Conservation (phyloP, 2,797 vertebrate genomes). For the Coendou prehensilis region DNA sequence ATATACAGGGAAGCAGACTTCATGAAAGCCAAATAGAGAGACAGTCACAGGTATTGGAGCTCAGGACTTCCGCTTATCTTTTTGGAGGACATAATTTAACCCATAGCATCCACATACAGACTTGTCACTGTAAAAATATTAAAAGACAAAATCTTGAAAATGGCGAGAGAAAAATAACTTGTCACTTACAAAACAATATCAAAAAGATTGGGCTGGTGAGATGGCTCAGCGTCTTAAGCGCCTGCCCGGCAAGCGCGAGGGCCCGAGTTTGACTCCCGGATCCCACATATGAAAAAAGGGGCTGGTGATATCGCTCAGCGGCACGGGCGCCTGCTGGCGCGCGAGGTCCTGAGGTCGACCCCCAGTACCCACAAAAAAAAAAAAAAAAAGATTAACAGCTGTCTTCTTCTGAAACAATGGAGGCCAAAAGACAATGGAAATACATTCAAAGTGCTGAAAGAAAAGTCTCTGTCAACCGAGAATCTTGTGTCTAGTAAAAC, state of each 20-base stretch:
- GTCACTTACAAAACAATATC: constrained; percentile 7
- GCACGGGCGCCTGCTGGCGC: no score
- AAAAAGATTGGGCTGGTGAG: no score
- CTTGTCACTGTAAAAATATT: not conserved
- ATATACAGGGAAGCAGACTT: not conserved
- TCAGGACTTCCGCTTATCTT: not conserved
- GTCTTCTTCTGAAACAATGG: constrained; percentile 24
- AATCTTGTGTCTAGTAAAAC: not conserved
- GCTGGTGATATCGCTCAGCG: no score
- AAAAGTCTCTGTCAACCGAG: not conserved
- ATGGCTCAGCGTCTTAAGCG: no score
- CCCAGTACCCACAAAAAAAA: no score
- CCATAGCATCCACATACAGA: not conserved
- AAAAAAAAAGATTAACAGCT: constrained; percentile 15
- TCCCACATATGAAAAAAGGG: no score
- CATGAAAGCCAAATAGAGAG: not conserved
- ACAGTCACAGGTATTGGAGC: not conserved
- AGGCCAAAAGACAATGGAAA: not conserved
- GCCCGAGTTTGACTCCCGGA: no score
- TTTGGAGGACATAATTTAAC: not conserved
- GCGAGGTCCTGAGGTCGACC: no score
- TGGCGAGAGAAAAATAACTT: not conserved
- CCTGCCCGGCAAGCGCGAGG: no score
- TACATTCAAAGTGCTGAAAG: not conserved
- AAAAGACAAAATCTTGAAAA: constrained; percentile 12